A percentile compares a stretch with the other conserved stretches of the same genome.
Evolutionary conservation across 2,797 vertebrate genomes (phyloP).

Genomic region (Ctenopoma kingsleyae): DNA sequence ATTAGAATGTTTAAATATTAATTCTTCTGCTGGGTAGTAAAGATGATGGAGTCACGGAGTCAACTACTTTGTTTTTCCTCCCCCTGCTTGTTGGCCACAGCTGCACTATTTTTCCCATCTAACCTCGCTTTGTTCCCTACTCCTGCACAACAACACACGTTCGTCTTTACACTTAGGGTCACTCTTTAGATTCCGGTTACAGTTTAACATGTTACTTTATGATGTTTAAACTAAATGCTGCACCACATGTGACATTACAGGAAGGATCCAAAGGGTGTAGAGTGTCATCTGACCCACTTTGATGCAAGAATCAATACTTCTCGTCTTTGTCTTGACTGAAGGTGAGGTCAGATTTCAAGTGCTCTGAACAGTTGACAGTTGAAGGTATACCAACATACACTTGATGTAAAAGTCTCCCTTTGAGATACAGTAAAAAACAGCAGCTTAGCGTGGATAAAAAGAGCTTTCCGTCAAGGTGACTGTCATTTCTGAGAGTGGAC

Average conservation of each 20-base stretch:
- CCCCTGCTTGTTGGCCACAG: conserved; percentile 65
- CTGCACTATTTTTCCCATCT: conserved; percentile 51
- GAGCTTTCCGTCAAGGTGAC: conserved; percentile 50
- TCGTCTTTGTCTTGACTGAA: conserved; percentile 56
- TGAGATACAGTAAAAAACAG: conserved; percentile 42
- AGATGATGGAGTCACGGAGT: conserved; percentile 96
- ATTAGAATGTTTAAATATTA: conserved; percentile 99
- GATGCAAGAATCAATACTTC: conserved; percentile 59
- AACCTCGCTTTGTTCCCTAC: conserved; percentile 54
- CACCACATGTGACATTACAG: conserved; percentile 35
- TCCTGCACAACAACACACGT: conserved; percentile 43
- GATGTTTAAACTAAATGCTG: conserved; percentile 44
- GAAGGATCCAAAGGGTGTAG: conserved; percentile 45
- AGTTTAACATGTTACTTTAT: conserved; percentile 36
- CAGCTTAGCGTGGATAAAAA: conserved; percentile 5
- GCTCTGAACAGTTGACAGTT: conserved; percentile 49
- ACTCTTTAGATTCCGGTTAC: conserved; percentile 14
- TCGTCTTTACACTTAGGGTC: conserved; percentile 33
- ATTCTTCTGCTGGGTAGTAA: conserved; percentile 97
- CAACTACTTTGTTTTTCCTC: conserved; percentile 90
- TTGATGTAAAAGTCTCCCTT: conserved; percentile 49
- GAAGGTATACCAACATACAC: conserved; percentile 62
- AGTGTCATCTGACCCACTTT: conserved; percentile 55
- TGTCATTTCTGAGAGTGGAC: conserved; percentile 27
- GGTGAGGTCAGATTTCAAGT: conserved; percentile 73